Evolutionary conservation across 2,888 invertebrate genomes (phyloP).

Genomic region (Homarus gammarus): DNA sequence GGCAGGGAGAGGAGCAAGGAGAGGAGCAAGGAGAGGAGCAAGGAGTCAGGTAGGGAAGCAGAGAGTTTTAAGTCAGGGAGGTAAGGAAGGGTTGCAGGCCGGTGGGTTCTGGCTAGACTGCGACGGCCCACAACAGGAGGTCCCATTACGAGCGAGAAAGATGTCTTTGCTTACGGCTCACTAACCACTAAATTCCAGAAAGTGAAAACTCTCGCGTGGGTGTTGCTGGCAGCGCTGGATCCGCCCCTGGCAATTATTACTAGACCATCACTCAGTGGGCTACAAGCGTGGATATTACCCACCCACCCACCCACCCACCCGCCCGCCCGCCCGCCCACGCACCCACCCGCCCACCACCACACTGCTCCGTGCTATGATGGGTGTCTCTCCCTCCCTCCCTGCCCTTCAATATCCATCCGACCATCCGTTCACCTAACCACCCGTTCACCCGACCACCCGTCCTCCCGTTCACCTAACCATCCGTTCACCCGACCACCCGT

Average conservation of each 20-base stretch:
- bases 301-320: not conserved
- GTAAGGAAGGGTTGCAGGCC: not conserved
- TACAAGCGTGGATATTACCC: conserved; percentile 26
- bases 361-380: no score
- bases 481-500: no score
- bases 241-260: conserved; percentile 33
- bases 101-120: not conserved
- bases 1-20: not conserved
- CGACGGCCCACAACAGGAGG: conserved; percentile 30
- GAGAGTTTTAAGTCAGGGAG: no score
- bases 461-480: no score
- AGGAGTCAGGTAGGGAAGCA: not conserved
- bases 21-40: not conserved
- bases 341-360: not conserved
- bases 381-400: no score
- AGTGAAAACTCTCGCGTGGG: conserved; percentile 32
- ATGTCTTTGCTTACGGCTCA: conserved; percentile 44
- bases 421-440: no score
- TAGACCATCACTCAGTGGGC: conserved; percentile 25
- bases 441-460: no score
- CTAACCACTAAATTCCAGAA: conserved; percentile 41
- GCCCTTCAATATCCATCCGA: no score
- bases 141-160: conserved; percentile 23
- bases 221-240: conserved; percentile 12
- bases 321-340: not conserved